Evolutionary conservation across 2,797 vertebrate species (phyloP).

Genomic region (Eidolon dupreanum): DNA sequence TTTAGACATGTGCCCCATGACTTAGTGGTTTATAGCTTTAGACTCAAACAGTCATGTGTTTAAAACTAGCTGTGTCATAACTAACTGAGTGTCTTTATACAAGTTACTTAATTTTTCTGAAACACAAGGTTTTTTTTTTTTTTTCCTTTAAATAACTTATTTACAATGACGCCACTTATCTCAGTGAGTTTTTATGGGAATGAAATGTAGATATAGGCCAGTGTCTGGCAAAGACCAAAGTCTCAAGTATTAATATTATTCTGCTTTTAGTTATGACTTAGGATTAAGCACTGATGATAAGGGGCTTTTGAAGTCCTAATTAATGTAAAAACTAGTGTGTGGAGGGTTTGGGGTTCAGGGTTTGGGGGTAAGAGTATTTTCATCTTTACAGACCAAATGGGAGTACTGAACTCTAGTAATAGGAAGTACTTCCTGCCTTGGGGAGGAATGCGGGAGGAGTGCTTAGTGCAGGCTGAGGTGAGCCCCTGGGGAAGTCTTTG

Average conservation of each 20-base stretch:
- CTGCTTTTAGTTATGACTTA: not conserved
- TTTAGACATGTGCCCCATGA: not conserved
- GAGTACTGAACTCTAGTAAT: not conserved
- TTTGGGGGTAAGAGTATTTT: not conserved
- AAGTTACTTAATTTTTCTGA: not conserved
- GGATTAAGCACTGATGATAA: not conserved
- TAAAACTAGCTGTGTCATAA: not conserved
- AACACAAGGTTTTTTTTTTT: not conserved
- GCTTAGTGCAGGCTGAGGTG: not conserved
- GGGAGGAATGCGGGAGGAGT: not conserved
- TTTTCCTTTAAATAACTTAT: not conserved
- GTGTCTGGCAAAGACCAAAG: not conserved
- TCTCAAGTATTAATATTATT: not conserved
- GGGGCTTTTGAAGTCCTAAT: not conserved
- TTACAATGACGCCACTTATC: not conserved
- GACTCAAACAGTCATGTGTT: not conserved
- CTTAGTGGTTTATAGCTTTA: not conserved
- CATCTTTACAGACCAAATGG: not conserved
- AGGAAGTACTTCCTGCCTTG: conserved; percentile 49
- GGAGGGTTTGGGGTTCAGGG: not conserved
- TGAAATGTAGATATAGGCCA: not conserved
- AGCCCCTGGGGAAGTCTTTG: not conserved
- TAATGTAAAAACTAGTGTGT: not conserved
- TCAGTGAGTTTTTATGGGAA: not conserved
- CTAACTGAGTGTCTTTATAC: not conserved